These are phyloP conservation scores for Anarrhichthys ocellatus DNA, from an alignment of 2,113 vertebrate genomes.

Conservation along the genomic window DNA sequence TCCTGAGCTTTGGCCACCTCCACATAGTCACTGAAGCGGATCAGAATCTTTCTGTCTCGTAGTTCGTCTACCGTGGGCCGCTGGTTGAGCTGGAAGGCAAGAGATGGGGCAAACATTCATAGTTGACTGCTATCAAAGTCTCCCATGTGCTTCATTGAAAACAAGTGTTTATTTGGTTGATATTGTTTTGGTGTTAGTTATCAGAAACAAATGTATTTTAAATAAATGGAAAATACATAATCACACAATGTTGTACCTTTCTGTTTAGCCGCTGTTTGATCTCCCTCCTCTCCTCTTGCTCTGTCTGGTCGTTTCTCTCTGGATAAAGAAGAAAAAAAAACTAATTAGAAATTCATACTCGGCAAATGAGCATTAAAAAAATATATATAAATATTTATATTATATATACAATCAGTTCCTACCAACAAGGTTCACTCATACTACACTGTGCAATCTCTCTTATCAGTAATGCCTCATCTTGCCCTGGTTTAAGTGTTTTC, in stretches of 20 bases:
- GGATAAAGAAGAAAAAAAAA: neutral
- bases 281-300: conserved; percentile 96
- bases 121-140: neutral
- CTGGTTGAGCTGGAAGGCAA: conserved; percentile 90
- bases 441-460: neutral
- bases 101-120: neutral
- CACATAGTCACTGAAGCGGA: conserved; percentile 98
- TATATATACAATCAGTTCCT: neutral
- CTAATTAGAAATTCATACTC: conserved; percentile 9
- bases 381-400: too few species aligned
- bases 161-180: neutral
- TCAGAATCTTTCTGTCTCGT: conserved; percentile 97
- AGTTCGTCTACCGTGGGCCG: conserved; percentile 97
- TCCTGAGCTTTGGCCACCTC: conserved; percentile 99
- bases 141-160: neutral
- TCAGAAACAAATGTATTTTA: neutral
- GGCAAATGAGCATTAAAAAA: too few species aligned
- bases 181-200: neutral
- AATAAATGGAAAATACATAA: neutral
- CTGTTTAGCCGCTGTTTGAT: conserved; percentile 97
- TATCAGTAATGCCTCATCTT: conserved; percentile 20
- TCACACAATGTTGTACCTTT: conserved; percentile 86
- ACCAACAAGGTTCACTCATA: conserved; percentile 17
- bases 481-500: neutral
- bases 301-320: conserved; percentile 98